Conservation (phyloP, 2,113 vertebrate species). For the Arizona elegans region DNA sequence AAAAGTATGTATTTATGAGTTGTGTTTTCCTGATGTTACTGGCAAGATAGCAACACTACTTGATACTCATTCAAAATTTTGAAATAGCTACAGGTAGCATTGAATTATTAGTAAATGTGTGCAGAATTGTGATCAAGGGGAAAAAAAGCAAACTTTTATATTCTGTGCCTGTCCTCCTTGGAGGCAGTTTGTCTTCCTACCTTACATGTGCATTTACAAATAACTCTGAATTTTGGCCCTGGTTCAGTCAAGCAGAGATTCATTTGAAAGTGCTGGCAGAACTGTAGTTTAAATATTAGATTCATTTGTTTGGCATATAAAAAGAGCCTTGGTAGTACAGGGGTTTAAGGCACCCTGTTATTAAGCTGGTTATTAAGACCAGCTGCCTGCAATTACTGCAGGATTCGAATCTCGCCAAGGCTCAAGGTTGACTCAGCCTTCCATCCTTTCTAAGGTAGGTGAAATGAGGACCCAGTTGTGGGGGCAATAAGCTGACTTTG, state of each 20-base stretch:
- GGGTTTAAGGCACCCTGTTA: too few relatives aligned
- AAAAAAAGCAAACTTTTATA: background rate
- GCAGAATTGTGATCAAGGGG: background rate
- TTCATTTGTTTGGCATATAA: background rate
- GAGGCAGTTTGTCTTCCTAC: background rate
- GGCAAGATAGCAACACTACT: background rate
- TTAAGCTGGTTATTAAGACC: too few relatives aligned
- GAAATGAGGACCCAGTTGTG: too few relatives aligned
- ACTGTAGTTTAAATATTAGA: background rate
- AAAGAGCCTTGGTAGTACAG: too few relatives aligned
- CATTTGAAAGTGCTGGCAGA: background rate
- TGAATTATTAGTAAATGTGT: background rate
- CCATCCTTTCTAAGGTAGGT: too few relatives aligned
- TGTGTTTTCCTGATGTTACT: background rate
- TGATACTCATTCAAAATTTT: background rate
- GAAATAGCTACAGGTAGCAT: background rate
- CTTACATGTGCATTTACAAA: background rate
- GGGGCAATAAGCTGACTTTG: too few relatives aligned
- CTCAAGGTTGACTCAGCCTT: too few relatives aligned
- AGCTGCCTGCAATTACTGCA: too few relatives aligned
- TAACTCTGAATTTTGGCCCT: background rate
- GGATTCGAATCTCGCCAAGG: too few relatives aligned
- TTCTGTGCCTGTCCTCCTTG: background rate
- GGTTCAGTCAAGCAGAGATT: background rate
- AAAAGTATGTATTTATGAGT: background rate